Base-by-base conservation (phyloP, 2,113 vertebrate species). In the Hyperoodon ampullatus region DNA sequence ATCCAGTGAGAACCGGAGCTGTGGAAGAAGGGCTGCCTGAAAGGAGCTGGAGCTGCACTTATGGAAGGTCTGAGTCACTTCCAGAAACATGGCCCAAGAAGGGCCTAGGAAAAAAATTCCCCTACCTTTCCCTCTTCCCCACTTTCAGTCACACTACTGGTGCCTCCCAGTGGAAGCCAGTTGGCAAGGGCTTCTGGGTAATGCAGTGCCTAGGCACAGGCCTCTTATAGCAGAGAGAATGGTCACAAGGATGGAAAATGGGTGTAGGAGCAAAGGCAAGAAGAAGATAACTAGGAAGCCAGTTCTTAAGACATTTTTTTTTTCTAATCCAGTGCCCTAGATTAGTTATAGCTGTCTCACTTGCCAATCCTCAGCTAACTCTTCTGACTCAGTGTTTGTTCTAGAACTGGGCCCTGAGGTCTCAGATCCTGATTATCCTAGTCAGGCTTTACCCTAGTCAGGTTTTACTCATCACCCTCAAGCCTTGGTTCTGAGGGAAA, bases 171-270 rank as follows among this genome's bases (percentile, higher is more conserved):
- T 12, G 47, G 47, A 91, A 88, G 75, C n/a, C 93, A 60, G 16
- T 18, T 94, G 68, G 80, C 93, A 91, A 97, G 58, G 44, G 26
- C 42, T 58, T 88, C 26, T 74, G 58, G 65, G 21, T 68, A 87
- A 47, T 6, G 18, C 19, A 30, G 12, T 77, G n/a, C 39, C 35
- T 10, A 84, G 24, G 1, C 6, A 23, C 14, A 77, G 26, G 33
- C 14, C 23, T 77, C 47, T 80, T 3, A 33, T 19, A 23, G 8
- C 28, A 44, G 60, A 91, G 0, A 28, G 6, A 53, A 58, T 0
- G 1, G 21, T 63, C 80, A 77, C 55, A 44, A 84, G 3, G 24
- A 8, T 42, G 1, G 9, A 61, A 93, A 90, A 77, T 35, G 1
- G 6, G 39, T 50, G 13, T 50, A 24, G 10, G 70, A 11, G 24